phyloP scores from a whole-genome alignment of 2,888 invertebrate species.

The Tortrix viridana region DNA sequence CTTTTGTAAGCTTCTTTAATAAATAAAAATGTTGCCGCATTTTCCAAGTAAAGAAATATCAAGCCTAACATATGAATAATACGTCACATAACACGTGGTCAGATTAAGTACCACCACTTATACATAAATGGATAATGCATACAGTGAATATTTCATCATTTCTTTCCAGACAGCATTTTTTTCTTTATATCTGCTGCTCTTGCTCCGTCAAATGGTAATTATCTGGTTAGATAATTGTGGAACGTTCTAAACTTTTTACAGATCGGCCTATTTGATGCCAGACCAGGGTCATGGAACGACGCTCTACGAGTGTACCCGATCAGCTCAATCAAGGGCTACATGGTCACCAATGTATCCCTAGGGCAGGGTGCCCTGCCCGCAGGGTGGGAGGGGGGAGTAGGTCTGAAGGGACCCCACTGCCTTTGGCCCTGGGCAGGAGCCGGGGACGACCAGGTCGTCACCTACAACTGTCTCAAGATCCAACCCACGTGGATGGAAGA shows the following conservation, averaged over 20 bases:
- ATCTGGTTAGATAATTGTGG: too few relatives aligned
- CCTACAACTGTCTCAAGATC: conserved; percentile 89
- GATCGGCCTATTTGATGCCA: conserved; percentile 71
- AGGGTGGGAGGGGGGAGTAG: conserved; percentile 81
- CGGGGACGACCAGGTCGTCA: conserved; percentile 83
- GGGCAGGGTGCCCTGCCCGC: conserved; percentile 83
- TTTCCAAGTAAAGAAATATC: too few relatives aligned
- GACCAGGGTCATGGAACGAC: conserved; percentile 70
- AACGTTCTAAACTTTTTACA: conserved; percentile 47
- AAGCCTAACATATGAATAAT: too few relatives aligned
- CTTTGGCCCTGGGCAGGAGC: conserved; percentile 89
- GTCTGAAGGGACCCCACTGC: conserved; percentile 79
- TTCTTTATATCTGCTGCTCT: too few relatives aligned
- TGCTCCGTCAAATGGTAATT: too few relatives aligned
- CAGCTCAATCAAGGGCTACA: conserved; percentile 69
- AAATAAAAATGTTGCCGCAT: too few relatives aligned
- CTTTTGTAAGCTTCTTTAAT: too few relatives aligned
- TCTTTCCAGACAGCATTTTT: too few relatives aligned
- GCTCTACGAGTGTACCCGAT: conserved; percentile 64
- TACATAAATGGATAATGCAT: too few relatives aligned
- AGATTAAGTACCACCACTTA: too few relatives aligned
- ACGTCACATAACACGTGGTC: too few relatives aligned
- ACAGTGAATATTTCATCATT: too few relatives aligned
- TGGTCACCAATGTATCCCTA: conserved; percentile 80
- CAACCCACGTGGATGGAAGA: conserved; percentile 95